phyloP scores from a whole-genome alignment of 2,113 vertebrate species.

The Entelurus aequoreus region DNA sequence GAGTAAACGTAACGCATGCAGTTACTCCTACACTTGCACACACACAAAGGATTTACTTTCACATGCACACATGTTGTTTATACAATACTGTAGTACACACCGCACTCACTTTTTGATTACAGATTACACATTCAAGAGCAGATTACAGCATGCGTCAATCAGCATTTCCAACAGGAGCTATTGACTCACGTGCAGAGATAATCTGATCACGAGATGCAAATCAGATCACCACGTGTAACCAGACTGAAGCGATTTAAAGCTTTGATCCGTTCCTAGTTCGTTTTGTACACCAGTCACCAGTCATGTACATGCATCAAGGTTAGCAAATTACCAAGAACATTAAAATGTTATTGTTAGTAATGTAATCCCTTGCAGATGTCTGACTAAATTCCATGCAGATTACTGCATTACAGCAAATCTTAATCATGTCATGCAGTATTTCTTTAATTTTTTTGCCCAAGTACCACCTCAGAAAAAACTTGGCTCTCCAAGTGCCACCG shows the following conservation, averaged over 20 bases:
- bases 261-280: neutral
- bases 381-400: neutral
- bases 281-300: neutral
- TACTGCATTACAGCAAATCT: neutral
- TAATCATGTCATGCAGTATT: neutral
- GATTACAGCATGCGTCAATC: constrained; percentile 23
- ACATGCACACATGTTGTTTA: too few species aligned
- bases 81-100: too few species aligned
- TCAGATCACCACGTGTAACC: constrained; percentile 15
- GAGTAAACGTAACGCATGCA: constrained; percentile 40
- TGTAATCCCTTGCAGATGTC: neutral
- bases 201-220: constrained; percentile 11
- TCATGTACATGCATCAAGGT: neutral
- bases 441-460: too few species aligned
- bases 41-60: neutral
- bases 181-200: constrained; percentile 21
- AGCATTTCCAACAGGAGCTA: constrained; percentile 14
- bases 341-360: neutral
- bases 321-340: neutral
- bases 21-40: constrained; percentile 1
- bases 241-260: neutral
- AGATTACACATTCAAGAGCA: constrained; percentile 24
- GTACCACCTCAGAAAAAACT: too few species aligned
- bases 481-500: too few species aligned
- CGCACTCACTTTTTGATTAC: neutral